phyloP scores from a whole-genome alignment of 2,797 vertebrate genomes.

The Odontamblyopus rebecca region DNA sequence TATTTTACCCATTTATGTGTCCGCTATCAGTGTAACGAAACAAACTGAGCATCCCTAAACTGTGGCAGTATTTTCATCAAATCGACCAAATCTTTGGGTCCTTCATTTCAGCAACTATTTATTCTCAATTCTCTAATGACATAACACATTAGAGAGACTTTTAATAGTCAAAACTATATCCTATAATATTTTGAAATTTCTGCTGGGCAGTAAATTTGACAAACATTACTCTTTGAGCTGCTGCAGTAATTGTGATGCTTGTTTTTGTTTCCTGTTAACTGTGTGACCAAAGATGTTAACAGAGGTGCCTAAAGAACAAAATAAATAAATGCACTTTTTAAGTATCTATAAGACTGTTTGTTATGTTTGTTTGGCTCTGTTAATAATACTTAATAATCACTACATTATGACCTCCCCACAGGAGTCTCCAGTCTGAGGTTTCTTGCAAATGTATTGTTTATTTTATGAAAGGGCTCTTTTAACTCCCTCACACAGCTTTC shows the following conservation, averaged over 20 bases:
- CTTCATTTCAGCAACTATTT: slow-evolving; percentile 16
- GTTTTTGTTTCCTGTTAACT: slow-evolving; percentile 81
- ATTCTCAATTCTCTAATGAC: slow-evolving; percentile 14
- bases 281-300: slow-evolving; percentile 92
- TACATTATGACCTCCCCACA: background rate
- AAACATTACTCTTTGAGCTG: slow-evolving; percentile 83
- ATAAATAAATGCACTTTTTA: slow-evolving; percentile 96
- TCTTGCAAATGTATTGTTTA: background rate
- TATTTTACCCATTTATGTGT: slow-evolving; percentile 65
- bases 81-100: slow-evolving; percentile 16
- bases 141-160: slow-evolving; percentile 44
- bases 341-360: slow-evolving; percentile 81
- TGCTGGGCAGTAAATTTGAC: slow-evolving; percentile 99
- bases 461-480: background rate
- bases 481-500: background rate
- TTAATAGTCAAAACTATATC: slow-evolving; percentile 68
- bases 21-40: slow-evolving; percentile 50
- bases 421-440: background rate
- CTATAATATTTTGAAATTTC: slow-evolving; percentile 78
- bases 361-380: background rate
- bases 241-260: slow-evolving; percentile 82
- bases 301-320: slow-evolving; percentile 84
- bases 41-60: slow-evolving; percentile 62
- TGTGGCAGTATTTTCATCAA: slow-evolving; percentile 43
- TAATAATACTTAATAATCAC: background rate